Evolutionary conservation across 2,113 vertebrate species (phyloP).

Genomic region (Otis tarda): DNA sequence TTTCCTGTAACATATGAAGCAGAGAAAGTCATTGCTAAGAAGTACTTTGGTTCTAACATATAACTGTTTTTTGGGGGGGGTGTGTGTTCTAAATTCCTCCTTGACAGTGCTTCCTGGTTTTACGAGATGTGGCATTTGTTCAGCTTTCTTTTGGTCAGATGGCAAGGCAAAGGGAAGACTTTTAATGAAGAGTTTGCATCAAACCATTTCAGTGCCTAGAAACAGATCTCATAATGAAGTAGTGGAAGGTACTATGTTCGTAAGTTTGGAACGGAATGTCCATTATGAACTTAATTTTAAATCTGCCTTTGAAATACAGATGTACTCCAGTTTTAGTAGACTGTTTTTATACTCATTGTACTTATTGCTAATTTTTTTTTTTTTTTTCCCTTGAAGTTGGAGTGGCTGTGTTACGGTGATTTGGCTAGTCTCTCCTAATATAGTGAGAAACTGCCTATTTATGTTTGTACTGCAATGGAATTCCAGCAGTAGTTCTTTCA

Average conservation of each 20-base stretch:
- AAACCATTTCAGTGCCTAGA: neutral
- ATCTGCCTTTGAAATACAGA: neutral
- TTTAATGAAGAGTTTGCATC: neutral
- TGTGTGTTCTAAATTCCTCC: neutral
- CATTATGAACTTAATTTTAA: neutral
- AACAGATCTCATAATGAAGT: neutral
- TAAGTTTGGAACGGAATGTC: neutral
- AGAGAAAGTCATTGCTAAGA: neutral
- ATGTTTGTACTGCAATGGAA: neutral
- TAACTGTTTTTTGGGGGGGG: neutral
- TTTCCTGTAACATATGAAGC: neutral
- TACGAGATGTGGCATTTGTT: fast-evolving
- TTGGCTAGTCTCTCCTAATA: neutral
- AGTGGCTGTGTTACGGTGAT: neutral
- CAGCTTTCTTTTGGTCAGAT: neutral
- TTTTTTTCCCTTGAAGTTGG: neutral
- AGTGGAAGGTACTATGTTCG: neutral
- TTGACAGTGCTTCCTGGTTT: neutral
- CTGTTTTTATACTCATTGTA: neutral
- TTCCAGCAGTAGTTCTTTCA: neutral
- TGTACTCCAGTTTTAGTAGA: neutral
- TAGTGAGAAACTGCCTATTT: neutral
- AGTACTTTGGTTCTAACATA: neutral
- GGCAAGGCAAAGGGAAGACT: neutral
- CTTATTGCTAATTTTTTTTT: neutral